Evolutionary conservation across 1,140 invertebrate species (phyloP).

Genomic region (Drosophila grimshawi): DNA sequence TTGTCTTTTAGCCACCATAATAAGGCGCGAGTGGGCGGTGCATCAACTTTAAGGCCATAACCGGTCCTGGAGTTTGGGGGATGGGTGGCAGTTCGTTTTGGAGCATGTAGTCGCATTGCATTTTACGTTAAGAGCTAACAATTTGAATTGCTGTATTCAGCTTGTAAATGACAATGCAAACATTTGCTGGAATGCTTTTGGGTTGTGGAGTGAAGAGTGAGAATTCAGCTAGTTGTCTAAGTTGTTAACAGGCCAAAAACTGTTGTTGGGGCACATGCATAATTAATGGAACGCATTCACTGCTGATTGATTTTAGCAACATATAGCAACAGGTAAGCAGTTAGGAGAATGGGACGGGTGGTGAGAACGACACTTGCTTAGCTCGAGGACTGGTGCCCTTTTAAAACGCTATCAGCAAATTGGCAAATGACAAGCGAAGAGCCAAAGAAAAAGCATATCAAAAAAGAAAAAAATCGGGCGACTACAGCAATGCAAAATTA

Average conservation of each 20-base stretch:
- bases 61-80: slow-evolving; percentile 9
- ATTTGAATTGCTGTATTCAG: slow-evolving; percentile 60
- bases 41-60: slow-evolving; percentile 27
- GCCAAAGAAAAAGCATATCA: slow-evolving; percentile 22
- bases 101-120: slow-evolving; percentile 43
- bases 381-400: slow-evolving; percentile 48
- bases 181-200: background rate
- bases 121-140: slow-evolving; percentile 66
- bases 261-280: slow-evolving; percentile 4
- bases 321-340: slow-evolving; percentile 36
- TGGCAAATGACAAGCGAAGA: slow-evolving; percentile 57
- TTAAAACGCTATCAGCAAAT: slow-evolving; percentile 77
- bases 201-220: background rate
- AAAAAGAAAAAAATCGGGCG: slow-evolving; percentile 20
- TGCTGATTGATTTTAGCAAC: slow-evolving; percentile 36
- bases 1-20: slow-evolving; percentile 39
- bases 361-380: slow-evolving; percentile 51
- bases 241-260: slow-evolving; percentile 39
- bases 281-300: slow-evolving; percentile 46
- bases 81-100: background rate
- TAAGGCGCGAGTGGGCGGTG: slow-evolving; percentile 23
- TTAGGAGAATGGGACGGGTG: background rate
- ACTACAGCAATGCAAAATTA: slow-evolving; percentile 76
- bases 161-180: slow-evolving; percentile 46
- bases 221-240: slow-evolving; percentile 19